Conservation (phyloP, 2,797 vertebrate genomes). For the Macrochelys suwanniensis region DNA sequence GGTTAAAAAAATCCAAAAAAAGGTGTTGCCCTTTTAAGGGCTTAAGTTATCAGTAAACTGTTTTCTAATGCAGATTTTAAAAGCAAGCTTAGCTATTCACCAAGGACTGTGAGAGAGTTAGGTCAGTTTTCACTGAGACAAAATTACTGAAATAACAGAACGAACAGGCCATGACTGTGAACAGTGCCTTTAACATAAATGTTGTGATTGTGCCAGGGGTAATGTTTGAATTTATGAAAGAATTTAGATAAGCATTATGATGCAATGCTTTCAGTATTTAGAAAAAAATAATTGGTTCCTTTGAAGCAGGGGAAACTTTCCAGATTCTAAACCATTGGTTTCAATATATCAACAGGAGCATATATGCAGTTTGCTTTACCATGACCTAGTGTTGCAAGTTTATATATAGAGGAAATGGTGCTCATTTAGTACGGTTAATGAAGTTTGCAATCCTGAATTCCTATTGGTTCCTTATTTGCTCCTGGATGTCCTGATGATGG, state of each 20-base stretch:
- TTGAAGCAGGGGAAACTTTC: constrained; percentile 21
- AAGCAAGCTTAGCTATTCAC: constrained; percentile 46
- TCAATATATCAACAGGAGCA: not conserved
- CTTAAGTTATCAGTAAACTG: constrained; percentile 52
- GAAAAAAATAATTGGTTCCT: constrained; percentile 53
- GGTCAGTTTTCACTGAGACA: constrained; percentile 54
- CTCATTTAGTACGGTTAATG: not conserved
- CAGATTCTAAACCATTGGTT: constrained; percentile 1
- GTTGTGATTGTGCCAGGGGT: constrained; percentile 43
- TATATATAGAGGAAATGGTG: not conserved
- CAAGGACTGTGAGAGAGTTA: constrained; percentile 20
- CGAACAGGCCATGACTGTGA: constrained; percentile 42
- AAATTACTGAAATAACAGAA: constrained; percentile 56
- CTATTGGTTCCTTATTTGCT: not conserved
- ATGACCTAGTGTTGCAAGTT: not conserved
- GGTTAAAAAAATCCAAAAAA: not conserved
- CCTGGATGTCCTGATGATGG: not conserved
- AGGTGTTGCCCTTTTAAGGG: constrained; percentile 6
- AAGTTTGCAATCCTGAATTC: not conserved
- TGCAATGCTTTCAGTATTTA: constrained; percentile 59
- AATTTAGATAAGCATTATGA: constrained; percentile 71
- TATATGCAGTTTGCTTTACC: not conserved
- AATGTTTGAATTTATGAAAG: constrained; percentile 58
- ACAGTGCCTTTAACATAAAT: constrained; percentile 56
- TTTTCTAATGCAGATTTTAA: constrained; percentile 29